phyloP scores from a whole-genome alignment of 2,888 invertebrate species.

The Sphecodes monilicornis region DNA sequence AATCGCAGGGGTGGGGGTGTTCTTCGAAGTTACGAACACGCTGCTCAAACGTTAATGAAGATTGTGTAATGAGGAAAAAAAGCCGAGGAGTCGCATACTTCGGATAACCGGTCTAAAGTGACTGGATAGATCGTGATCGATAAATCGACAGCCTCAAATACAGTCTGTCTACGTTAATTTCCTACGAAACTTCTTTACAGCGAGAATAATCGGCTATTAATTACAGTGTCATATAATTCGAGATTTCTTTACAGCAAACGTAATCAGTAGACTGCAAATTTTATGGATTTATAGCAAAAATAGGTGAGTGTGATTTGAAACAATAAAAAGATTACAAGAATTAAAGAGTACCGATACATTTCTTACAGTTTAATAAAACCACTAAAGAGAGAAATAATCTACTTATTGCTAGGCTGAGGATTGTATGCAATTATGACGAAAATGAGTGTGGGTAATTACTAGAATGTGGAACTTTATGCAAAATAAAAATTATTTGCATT shows the following conservation, averaged over 20 bases:
- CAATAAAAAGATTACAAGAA: not conserved
- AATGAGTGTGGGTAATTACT: too few species aligned
- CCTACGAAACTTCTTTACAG: not conserved
- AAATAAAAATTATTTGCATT: too few species aligned
- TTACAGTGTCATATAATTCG: not conserved
- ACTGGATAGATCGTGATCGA: not conserved
- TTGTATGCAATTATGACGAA: too few species aligned
- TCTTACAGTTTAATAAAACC: too few species aligned
- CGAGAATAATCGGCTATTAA: not conserved
- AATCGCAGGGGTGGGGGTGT: slow-evolving; percentile 41
- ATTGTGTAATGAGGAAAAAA: slow-evolving; percentile 51
- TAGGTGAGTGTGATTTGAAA: not conserved
- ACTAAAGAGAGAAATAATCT: not conserved
- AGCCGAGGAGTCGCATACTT: not conserved
- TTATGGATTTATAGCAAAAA: not conserved
- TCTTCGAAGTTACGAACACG: slow-evolving; percentile 33
- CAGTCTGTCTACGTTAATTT: not conserved
- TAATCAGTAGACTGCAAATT: too few species aligned
- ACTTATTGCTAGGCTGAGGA: too few species aligned
- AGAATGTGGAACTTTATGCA: too few species aligned
- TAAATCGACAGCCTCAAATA: not conserved
- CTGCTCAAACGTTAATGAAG: slow-evolving; percentile 17
- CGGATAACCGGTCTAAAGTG: not conserved
- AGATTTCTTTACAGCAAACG: not conserved
- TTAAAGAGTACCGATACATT: not conserved